Conservation (phyloP, 1,140 invertebrate genomes). For the Phymastichus coffea region DNA sequence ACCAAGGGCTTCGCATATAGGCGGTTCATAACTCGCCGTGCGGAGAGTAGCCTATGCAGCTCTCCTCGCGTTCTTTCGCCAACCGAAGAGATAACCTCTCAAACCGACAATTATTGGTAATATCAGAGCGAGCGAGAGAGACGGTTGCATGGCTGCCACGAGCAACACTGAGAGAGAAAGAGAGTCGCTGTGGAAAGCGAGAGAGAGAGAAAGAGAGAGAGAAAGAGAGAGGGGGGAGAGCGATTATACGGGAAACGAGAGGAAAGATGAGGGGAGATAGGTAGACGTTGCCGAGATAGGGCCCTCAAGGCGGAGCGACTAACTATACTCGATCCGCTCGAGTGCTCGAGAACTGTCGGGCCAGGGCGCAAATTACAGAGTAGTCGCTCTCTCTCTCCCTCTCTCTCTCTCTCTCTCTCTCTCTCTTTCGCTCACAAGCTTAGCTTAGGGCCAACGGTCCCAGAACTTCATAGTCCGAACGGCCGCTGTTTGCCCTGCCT, state of each 20-base stretch:
- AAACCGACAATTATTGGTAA: conserved; percentile 53
- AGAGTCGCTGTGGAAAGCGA: too few relatives aligned
- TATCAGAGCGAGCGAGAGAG: too few relatives aligned
- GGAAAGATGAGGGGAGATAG: conserved; percentile 24
- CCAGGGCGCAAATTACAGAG: conserved; percentile 30
- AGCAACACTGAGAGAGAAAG: conserved; percentile 12
- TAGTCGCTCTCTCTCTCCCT: not conserved
- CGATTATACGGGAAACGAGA: conserved; percentile 27
- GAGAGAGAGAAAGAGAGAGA: not conserved
- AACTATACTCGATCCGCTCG: conserved; percentile 31
- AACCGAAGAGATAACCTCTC: conserved; percentile 50
- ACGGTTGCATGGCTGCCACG: conserved; percentile 39
- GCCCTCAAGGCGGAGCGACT: conserved; percentile 16
- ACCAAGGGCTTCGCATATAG: too few relatives aligned
- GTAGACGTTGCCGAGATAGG: not conserved
- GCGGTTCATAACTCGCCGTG: conserved; percentile 15
- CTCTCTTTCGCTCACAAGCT: too few relatives aligned
- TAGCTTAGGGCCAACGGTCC: too few relatives aligned
- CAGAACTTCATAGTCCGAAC: too few relatives aligned
- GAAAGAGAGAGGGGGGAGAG: not conserved
- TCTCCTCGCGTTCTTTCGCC: too few relatives aligned
- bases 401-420: too few relatives aligned
- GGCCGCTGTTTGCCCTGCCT: too few relatives aligned
- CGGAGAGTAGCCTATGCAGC: too few relatives aligned
- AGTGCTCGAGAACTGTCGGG: conserved; percentile 30